phyloP scores from a whole-genome alignment of 1,140 invertebrate species.

The Rhagoletis zephyria region DNA sequence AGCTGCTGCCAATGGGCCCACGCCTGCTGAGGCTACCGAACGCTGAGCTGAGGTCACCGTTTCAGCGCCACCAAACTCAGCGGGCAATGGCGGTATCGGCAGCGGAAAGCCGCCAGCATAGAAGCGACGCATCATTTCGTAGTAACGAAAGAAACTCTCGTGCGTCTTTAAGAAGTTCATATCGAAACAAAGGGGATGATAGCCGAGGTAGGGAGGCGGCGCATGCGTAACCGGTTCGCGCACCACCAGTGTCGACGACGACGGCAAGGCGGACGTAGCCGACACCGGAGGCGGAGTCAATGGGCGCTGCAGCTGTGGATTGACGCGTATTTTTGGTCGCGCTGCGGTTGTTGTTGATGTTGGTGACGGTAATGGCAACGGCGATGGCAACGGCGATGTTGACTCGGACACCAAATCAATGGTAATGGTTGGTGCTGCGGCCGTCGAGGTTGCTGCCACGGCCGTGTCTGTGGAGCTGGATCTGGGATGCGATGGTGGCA shows the following conservation, averaged over 20 bases:
- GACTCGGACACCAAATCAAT: slow-evolving; percentile 16
- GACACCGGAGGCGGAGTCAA: slow-evolving; percentile 60
- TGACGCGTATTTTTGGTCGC: slow-evolving; percentile 67
- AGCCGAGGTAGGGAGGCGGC: slow-evolving; percentile 39
- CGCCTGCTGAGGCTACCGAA: not conserved
- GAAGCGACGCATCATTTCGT: slow-evolving; percentile 70
- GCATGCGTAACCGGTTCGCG: slow-evolving; percentile 31
- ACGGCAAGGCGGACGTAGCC: not conserved
- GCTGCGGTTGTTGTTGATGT: not conserved
- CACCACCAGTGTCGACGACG: not conserved
- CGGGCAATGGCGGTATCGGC: not conserved
- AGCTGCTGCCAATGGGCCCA: not conserved
- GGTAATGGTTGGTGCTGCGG: not conserved
- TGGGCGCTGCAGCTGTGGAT: slow-evolving; percentile 67
- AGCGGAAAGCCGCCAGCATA: slow-evolving; percentile 61
- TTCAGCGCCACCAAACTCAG: slow-evolving; percentile 10
- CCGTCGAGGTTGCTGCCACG: slow-evolving; percentile 24
- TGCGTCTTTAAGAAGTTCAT: slow-evolving; percentile 66
- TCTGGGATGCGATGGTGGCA: slow-evolving; percentile 1
- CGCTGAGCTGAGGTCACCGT: not conserved
- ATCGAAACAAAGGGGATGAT: slow-evolving; percentile 59
- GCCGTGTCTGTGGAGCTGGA: slow-evolving; percentile 57
- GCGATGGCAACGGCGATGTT: not conserved
- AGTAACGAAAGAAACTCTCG: slow-evolving; percentile 69
- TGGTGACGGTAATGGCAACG: not conserved